phyloP scores from a whole-genome alignment of 2,888 invertebrate species.

The Anorthoa munda region DNA sequence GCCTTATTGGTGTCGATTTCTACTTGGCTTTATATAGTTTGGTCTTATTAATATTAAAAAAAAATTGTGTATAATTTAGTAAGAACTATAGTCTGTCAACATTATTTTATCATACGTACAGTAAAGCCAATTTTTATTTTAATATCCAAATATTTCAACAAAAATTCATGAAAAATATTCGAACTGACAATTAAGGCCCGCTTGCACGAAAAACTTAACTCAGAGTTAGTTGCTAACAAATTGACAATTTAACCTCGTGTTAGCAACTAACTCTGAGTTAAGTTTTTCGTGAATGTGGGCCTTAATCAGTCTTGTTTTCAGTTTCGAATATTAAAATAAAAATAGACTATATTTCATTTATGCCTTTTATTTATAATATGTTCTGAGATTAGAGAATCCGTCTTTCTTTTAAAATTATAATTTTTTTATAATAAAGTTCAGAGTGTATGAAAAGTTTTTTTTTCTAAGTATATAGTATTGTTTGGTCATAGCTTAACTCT shows the following conservation, averaged over 20 bases:
- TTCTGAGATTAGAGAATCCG: slow-evolving; percentile 45
- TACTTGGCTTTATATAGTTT: not conserved
- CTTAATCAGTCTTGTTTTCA: not conserved
- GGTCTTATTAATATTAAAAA: not conserved
- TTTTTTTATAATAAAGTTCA: slow-evolving; percentile 21
- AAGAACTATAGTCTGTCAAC: slow-evolving; percentile 28
- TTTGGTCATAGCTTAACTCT: slow-evolving; percentile 58
- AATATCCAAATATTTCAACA: slow-evolving; percentile 17
- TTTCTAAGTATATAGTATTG: slow-evolving; percentile 46
- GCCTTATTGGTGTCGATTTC: too few species aligned
- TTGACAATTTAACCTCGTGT: too few species aligned
- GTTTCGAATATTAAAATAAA: slow-evolving; percentile 7
- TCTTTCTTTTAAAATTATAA: slow-evolving; percentile 20
- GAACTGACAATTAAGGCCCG: not conserved
- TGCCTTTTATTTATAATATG: slow-evolving; percentile 7
- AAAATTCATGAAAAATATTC: not conserved
- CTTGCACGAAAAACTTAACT: too few species aligned
- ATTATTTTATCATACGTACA: not conserved
- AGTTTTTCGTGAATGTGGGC: too few species aligned
- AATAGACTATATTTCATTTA: slow-evolving; percentile 9
- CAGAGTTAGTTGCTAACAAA: too few species aligned
- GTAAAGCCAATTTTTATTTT: not conserved
- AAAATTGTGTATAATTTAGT: not conserved
- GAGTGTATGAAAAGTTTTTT: slow-evolving; percentile 29
- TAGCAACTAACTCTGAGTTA: too few species aligned